phyloP scores from a whole-genome alignment of 2,888 invertebrate species.

The Germaria angustata region DNA sequence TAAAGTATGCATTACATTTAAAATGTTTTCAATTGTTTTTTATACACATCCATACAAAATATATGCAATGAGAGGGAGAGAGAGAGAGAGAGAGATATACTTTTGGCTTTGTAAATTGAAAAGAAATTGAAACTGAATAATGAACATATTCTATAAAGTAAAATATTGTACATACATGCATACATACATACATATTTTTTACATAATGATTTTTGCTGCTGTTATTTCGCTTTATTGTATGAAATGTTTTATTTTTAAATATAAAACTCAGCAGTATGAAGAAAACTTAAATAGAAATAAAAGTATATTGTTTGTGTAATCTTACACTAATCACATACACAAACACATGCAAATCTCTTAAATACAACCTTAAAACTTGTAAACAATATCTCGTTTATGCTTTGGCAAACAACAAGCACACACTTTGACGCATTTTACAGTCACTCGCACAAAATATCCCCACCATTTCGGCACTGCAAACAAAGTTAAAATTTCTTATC shows the following conservation, averaged over 20 bases:
- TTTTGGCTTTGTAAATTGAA: conserved; percentile 12
- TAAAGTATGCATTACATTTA: conserved; percentile 44
- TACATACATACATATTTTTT: no score
- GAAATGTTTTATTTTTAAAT: conserved; percentile 2
- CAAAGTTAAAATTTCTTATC: conserved; percentile 36
- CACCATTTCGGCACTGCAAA: background rate
- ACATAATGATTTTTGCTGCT: no score
- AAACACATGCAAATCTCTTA: conserved; percentile 18
- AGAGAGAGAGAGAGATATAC: no score
- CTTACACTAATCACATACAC: background rate
- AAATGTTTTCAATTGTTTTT: conserved; percentile 40
- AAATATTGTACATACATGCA: background rate
- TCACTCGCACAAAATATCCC: background rate
- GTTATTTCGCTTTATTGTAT: no score
- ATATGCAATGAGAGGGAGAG: no score
- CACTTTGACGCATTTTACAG: conserved; percentile 2
- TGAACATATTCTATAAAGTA: background rate
- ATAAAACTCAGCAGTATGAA: background rate
- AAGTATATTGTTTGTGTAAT: conserved; percentile 5
- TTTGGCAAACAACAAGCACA: conserved; percentile 3
- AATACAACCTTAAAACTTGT: conserved; percentile 23
- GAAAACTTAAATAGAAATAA: background rate
- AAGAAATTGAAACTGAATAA: conserved; percentile 27
- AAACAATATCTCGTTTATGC: conserved; percentile 26
- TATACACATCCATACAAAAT: no score